Percentiles rank a stretch among this genome's conserved stretches.
Evolutionary conservation across 30 jellyfish, hydroid and myxozoan genomes (phyloP).

Genomic region (Chironex yamaguchii): DNA sequence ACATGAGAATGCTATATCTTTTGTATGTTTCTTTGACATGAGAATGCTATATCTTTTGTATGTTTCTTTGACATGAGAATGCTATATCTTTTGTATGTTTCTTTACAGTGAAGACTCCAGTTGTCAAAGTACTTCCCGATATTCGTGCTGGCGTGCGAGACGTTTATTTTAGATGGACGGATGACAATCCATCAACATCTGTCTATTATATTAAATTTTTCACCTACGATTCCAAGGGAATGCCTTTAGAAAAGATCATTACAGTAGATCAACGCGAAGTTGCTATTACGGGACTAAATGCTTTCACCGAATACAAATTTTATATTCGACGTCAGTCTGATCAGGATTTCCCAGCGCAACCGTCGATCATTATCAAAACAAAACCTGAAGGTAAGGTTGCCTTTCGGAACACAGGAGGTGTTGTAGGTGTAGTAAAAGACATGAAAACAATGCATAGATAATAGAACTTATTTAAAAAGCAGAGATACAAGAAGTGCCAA

Average conservation of each 20-base stretch:
- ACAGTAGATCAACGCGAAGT: slow-evolving; percentile 43
- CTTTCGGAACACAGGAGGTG: no score
- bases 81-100: neutral
- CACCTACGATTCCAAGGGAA: slow-evolving; percentile 74
- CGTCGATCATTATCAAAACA: slow-evolving; percentile 47
- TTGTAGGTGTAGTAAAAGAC: no score
- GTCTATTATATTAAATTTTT: slow-evolving; percentile 32
- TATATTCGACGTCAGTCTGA: slow-evolving; percentile 52
- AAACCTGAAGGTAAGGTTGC: slow-evolving; percentile 61
- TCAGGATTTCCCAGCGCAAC: slow-evolving; percentile 58
- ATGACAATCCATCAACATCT: neutral
- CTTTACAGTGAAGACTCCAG: slow-evolving; percentile 55
- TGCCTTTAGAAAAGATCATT: slow-evolving; percentile 23
- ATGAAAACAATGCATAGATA: no score
- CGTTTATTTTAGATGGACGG: slow-evolving; percentile 79
- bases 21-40: no score
- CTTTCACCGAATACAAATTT: slow-evolving; percentile 79
- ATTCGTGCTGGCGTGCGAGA: slow-evolving; percentile 34
- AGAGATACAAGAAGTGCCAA: no score
- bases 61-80: no score
- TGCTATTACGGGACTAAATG: slow-evolving; percentile 63
- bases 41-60: no score
- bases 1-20: no score
- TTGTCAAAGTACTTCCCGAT: slow-evolving; percentile 48
- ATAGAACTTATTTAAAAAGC: no score